Base-by-base conservation (phyloP, 2,888 invertebrate species). In the Rhaphigaster nebulosa region DNA sequence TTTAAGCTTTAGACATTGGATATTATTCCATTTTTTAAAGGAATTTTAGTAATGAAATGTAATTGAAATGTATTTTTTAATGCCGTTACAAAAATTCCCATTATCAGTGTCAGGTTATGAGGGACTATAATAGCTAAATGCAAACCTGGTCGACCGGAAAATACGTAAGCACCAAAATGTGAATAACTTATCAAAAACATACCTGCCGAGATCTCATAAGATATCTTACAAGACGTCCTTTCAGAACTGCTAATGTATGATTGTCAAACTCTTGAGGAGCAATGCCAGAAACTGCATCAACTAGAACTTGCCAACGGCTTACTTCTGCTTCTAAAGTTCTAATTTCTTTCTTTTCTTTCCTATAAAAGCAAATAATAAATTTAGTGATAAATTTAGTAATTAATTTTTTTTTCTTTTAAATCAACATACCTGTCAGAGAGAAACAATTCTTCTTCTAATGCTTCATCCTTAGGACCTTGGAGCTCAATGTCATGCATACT, bases 121-220 rank as follows among this genome's bases (percentile, higher is more conserved):
- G n/a, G n/a, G n/a, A n/a, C n/a, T n/a, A n/a, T n/a, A n/a, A n/a
- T n/a, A n/a, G n/a, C n/a, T n/a, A n/a, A n/a, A n/a, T n/a, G n/a
- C n/a, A n/a, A n/a, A n/a, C n/a, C n/a, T n/a, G n/a, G n/a, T n/a
- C n/a, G n/a, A n/a, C n/a, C n/a, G n/a, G n/a, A n/a, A n/a, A n/a
- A n/a, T n/a, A n/a, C n/a, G n/a, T n/a, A n/a, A n/a, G n/a, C n/a
- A n/a, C n/a, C 29, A 29, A 15, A 65, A 65, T n/a, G 13, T 65
- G 3, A 29, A 29, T 18, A 45, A 84, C n/a, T n/a, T 54, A 52
- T 34, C 4, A 88, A 87, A 91, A 41, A 89, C 93, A 93, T 93
- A 96, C 96, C 95, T 99, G 98, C 93, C 97, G 95, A 26, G 98
- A 98, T 92, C 98, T 95, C 98, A 99, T 99, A 90, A 99, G 95